Evolutionary conservation across 2,113 vertebrate genomes (phyloP).

Genomic region (Cheilinus undulatus): DNA sequence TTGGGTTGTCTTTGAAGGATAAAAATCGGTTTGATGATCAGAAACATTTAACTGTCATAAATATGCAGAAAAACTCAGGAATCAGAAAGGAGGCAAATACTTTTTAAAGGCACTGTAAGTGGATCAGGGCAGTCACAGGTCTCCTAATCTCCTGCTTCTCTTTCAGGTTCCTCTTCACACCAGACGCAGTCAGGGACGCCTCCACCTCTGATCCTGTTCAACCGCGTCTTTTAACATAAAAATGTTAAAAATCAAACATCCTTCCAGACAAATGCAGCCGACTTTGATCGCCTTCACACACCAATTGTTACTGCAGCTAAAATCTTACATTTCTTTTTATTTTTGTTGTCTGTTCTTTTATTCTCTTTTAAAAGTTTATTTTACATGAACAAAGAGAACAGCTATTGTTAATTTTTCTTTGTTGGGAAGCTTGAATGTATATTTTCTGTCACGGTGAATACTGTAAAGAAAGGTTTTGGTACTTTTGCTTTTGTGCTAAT

Average conservation of each 20-base stretch:
- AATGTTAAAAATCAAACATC: slow-evolving; percentile 1
- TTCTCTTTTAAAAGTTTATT: background rate
- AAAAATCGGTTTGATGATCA: no score
- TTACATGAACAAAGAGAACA: slow-evolving; percentile 20
- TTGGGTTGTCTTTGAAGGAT: no score
- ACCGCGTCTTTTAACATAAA: background rate
- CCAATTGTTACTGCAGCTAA: slow-evolving; percentile 18
- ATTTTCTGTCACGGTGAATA: background rate
- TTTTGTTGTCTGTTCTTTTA: slow-evolving; percentile 1
- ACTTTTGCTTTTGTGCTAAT: slow-evolving; percentile 20
- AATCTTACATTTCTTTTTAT: background rate
- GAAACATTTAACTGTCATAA: no score
- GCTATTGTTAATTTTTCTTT: slow-evolving; percentile 4
- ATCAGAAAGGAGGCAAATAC: no score
- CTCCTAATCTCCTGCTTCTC: slow-evolving; percentile 26
- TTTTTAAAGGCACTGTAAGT: no score
- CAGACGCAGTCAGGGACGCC: slow-evolving; percentile 70
- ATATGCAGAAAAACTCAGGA: no score
- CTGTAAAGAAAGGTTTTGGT: slow-evolving; percentile 33
- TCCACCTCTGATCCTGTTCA: slow-evolving; percentile 59
- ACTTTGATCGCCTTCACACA: slow-evolving; percentile 30
- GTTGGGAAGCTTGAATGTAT: slow-evolving; percentile 30
- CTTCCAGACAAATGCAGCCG: background rate
- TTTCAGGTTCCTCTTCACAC: slow-evolving; percentile 66
- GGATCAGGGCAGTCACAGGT: background rate